Percentiles rank a stretch among this genome's conserved stretches.
phyloP scores from a whole-genome alignment of 2,888 invertebrate species.

The Drosophila algonquin region DNA sequence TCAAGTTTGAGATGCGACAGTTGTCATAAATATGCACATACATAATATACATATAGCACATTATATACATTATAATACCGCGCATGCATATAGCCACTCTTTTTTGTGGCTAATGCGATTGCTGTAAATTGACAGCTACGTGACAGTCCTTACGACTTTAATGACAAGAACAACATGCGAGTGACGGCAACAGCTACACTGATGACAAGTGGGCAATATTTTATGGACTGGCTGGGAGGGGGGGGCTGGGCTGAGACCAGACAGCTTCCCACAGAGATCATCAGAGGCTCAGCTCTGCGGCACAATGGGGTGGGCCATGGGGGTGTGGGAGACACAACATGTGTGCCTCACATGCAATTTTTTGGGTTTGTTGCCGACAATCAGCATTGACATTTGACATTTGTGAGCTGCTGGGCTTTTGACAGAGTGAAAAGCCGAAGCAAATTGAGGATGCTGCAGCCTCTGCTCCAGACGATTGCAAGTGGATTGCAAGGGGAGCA shows the following conservation, averaged over 20 bases:
- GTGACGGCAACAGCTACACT: slow-evolving; percentile 22
- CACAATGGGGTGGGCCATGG: neutral
- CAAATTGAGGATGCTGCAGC: slow-evolving; percentile 48
- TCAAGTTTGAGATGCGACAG: too few relatives aligned
- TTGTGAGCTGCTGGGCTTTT: slow-evolving; percentile 21
- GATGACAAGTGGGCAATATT: slow-evolving; percentile 69
- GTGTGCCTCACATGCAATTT: slow-evolving; percentile 66
- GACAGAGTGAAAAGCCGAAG: slow-evolving; percentile 30
- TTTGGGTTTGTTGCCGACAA: slow-evolving; percentile 29
- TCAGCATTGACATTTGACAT: slow-evolving; percentile 67
- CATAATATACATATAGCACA: slow-evolving; percentile 17
- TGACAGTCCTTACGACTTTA: slow-evolving; percentile 78
- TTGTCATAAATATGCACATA: slow-evolving; percentile 47
- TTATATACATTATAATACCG: slow-evolving; percentile 1
- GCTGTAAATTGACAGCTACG: slow-evolving; percentile 77
- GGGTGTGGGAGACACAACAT: slow-evolving; percentile 52
- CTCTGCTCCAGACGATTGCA: neutral
- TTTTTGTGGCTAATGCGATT: slow-evolving; percentile 67
- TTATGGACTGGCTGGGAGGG: slow-evolving; percentile 43
- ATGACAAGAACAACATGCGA: slow-evolving; percentile 65
- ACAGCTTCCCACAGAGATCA: slow-evolving; percentile 45
- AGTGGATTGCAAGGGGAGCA: neutral
- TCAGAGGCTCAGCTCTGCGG: slow-evolving; percentile 21
- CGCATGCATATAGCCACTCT: slow-evolving; percentile 29
- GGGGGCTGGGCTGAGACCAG: slow-evolving; percentile 36